Evolutionary conservation across 2,888 invertebrate species (phyloP), one percentile per base, ranked within the genome.

Genomic region (Ganaspis brasiliensis): DNA sequence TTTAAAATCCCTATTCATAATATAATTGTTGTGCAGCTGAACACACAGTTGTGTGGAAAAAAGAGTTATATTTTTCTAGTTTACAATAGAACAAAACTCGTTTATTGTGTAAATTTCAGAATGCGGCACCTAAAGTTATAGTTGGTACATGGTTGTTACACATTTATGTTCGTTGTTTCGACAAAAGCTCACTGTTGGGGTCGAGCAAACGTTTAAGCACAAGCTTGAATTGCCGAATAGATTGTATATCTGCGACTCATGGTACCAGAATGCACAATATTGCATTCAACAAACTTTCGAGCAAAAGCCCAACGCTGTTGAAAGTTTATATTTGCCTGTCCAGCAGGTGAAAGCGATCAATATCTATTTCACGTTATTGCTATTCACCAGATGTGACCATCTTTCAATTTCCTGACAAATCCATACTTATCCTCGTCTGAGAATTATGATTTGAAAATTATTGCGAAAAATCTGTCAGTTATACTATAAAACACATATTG

Each of bases 131-230:
- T 63, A 21, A 40, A 63, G 21, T 63, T 63, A 40, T 40, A 40
- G 21, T 12, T 40, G 40, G 63, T 40, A 16, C 21, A 26, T 45
- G 16, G 45, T 67, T 45, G 45, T 45, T 67, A 45, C 67, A n/a
- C 67, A 26, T 67, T 67, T 45, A 67, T 45, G 21, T n/a, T 67
- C 16, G 67, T 49, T 67, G 67, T 40, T 67, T 49, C 45, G n/a
- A 67, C 67, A 45, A 67, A 67, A 67, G 67, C 67, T 24, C 45
- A 4, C n/a, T 67, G 40, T 67, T 67, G 63, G 45, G 67, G 40
- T 67, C 45, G 67, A 67, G 67, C 45, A 67, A 67, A 63, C 63
- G 63, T 63, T 63, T 63, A 63, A 63, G 40, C 40, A 63, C 40
- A 40, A 40, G 63, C 63, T 63, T 63, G 37, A 40, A 63, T 37